Evolutionary conservation across 2,888 invertebrate genomes (phyloP).

Genomic region (Hedya salicella): DNA sequence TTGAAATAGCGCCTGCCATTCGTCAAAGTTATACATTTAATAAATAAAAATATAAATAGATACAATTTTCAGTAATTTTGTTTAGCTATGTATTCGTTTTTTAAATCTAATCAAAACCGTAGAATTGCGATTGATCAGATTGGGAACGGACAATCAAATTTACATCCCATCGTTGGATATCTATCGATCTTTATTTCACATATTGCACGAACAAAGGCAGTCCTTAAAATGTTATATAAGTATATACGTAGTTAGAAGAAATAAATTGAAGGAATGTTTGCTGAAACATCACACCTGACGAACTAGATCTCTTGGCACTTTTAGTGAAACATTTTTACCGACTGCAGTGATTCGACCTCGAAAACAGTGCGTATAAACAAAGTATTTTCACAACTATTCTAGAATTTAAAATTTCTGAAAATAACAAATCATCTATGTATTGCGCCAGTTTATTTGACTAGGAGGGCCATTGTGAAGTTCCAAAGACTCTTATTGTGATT

Average conservation of each 20-base stretch:
- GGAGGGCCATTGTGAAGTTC: too few relatives aligned
- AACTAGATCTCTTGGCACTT: not conserved
- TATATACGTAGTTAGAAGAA: too few relatives aligned
- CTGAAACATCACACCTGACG: not conserved
- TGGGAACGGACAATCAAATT: too few relatives aligned
- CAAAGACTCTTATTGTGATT: too few relatives aligned
- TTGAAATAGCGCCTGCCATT: conserved; percentile 24
- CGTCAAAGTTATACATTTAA: conserved; percentile 11
- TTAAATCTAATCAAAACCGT: not conserved
- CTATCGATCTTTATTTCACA: too few relatives aligned
- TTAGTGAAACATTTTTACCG: not conserved
- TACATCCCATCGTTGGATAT: too few relatives aligned
- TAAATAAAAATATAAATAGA: conserved; percentile 6
- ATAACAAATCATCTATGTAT: too few relatives aligned
- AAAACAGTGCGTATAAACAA: not conserved
- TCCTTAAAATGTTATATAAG: too few relatives aligned
- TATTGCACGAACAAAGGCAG: not conserved
- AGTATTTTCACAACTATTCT: too few relatives aligned
- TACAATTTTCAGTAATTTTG: conserved; percentile 5
- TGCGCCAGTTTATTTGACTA: too few relatives aligned
- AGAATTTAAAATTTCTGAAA: too few relatives aligned
- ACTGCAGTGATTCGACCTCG: not conserved
- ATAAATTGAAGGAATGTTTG: not conserved
- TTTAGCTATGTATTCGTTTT: not conserved
- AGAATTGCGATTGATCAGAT: too few relatives aligned